Conservation (phyloP, 2,888 invertebrate genomes). For the Napeogenes sylphis region DNA sequence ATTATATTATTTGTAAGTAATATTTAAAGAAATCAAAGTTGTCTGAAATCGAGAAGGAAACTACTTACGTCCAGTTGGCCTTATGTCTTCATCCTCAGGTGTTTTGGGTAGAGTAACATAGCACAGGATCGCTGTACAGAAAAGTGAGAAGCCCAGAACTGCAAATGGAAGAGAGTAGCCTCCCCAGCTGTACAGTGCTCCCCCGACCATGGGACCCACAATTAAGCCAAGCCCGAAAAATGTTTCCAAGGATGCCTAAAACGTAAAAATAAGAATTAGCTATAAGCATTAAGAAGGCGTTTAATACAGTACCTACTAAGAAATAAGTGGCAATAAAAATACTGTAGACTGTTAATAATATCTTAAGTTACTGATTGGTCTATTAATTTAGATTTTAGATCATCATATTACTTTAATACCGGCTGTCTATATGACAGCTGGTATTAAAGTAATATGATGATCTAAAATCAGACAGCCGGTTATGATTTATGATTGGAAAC, state of each 20-base stretch:
- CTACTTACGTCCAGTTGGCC: slow-evolving; percentile 79
- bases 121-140: slow-evolving; percentile 86
- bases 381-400: too few relatives aligned
- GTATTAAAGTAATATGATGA: too few relatives aligned
- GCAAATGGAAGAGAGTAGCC: slow-evolving; percentile 90
- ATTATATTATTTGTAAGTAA: too few relatives aligned
- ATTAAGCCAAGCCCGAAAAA: slow-evolving; percentile 93
- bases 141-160: slow-evolving; percentile 85
- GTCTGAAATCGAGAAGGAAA: background rate
- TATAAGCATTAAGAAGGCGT: background rate
- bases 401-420: too few relatives aligned
- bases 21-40: too few relatives aligned
- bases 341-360: too few relatives aligned
- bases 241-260: slow-evolving; percentile 87
- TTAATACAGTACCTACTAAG: too few relatives aligned
- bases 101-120: slow-evolving; percentile 84
- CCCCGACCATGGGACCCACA: slow-evolving; percentile 93
- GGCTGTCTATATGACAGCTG: too few relatives aligned
- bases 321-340: too few relatives aligned
- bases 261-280: background rate
- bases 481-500: too few relatives aligned
- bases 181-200: slow-evolving; percentile 86
- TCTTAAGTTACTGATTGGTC: too few relatives aligned
- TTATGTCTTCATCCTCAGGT: slow-evolving; percentile 74
- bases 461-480: too few relatives aligned